Evolutionary conservation across 2,888 invertebrate species (phyloP).

Genomic region (Lasius fuliginosus): DNA sequence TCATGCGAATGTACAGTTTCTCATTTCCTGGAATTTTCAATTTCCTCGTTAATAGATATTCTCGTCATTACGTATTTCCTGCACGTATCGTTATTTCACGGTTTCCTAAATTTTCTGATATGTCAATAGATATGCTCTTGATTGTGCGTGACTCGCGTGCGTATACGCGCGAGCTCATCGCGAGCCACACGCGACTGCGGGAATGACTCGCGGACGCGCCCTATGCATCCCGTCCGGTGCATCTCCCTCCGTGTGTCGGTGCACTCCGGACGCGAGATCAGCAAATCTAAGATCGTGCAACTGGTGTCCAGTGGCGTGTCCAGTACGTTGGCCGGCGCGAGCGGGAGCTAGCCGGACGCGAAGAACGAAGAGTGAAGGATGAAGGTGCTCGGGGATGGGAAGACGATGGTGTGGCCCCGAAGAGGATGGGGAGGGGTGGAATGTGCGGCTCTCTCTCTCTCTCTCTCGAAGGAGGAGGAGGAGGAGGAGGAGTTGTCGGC

Average conservation of each 20-base stretch:
- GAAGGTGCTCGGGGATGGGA: conserved; percentile 66
- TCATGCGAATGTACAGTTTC: background rate
- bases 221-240: conserved; percentile 50
- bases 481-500: conserved; percentile 84
- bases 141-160: conserved; percentile 69
- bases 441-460: conserved; percentile 79
- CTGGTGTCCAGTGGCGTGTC: conserved; percentile 81
- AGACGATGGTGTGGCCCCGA: conserved; percentile 60
- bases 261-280: conserved; percentile 75
- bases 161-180: conserved; percentile 39
- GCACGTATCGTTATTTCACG: background rate
- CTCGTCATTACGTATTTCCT: background rate
- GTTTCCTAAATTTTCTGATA: conserved; percentile 24
- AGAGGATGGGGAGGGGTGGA: conserved; percentile 77
- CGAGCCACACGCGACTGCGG: conserved; percentile 62
- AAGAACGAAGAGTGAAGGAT: conserved; percentile 76
- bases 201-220: conserved; percentile 66
- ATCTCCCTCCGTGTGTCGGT: conserved; percentile 60
- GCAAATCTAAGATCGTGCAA: conserved; percentile 82
- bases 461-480: conserved; percentile 55
- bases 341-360: conserved; percentile 63
- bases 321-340: conserved; percentile 65
- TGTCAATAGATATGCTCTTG: conserved; percentile 12
- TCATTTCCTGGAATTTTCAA: conserved; percentile 19
- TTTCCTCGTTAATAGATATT: background rate